phyloP scores from a whole-genome alignment of 2,888 invertebrate genomes.

The Chrysodeixis includens region DNA sequence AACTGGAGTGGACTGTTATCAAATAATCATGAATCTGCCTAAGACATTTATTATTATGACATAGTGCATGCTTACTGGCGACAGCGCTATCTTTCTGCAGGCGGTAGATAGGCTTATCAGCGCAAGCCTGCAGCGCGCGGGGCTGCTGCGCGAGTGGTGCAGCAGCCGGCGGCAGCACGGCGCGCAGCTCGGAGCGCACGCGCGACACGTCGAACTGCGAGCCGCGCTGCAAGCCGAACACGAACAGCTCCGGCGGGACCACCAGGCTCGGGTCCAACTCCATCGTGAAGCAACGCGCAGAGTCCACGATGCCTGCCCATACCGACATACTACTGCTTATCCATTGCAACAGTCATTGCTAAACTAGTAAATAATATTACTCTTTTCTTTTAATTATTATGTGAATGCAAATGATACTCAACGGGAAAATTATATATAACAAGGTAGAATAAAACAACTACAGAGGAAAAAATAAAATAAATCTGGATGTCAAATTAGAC shows the following conservation, averaged over 20 bases:
- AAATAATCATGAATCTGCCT: too few relatives aligned
- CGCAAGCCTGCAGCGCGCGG: constrained; percentile 84
- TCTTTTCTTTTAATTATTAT: background rate
- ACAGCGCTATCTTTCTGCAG: constrained; percentile 90
- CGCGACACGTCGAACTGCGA: constrained; percentile 94
- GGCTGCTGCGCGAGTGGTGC: constrained; percentile 18
- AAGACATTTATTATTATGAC: too few relatives aligned
- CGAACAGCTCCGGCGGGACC: constrained; percentile 90
- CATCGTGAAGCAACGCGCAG: constrained; percentile 96
- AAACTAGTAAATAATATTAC: too few relatives aligned
- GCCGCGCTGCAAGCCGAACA: constrained; percentile 92
- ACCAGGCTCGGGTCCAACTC: constrained; percentile 94
- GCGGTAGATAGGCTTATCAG: constrained; percentile 92
- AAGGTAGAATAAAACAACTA: too few relatives aligned
- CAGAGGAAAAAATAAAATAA: too few relatives aligned
- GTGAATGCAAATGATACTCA: too few relatives aligned
- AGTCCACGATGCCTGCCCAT: constrained; percentile 92
- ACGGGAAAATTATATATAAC: too few relatives aligned
- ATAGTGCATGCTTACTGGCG: constrained; percentile 87
- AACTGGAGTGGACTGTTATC: too few relatives aligned
- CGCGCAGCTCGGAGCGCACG: constrained; percentile 92
- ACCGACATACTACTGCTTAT: too few relatives aligned
- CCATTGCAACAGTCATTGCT: too few relatives aligned
- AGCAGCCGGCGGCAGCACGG: constrained; percentile 90
- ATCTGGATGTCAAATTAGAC: too few relatives aligned